Conservation (phyloP, 1,140 invertebrate species). For the Liolophura sinensis region DNA sequence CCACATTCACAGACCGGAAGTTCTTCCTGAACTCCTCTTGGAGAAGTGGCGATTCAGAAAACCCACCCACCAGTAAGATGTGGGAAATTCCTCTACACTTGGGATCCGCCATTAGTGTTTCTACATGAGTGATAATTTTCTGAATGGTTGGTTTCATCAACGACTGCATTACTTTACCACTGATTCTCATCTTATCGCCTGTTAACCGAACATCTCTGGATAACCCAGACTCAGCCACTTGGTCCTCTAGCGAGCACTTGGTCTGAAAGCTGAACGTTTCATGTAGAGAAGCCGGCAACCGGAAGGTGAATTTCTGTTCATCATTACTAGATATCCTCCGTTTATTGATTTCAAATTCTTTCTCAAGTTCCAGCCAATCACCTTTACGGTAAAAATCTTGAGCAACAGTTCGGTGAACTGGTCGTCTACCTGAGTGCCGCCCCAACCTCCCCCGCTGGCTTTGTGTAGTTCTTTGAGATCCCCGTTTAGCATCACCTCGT, state of each 20-base stretch:
- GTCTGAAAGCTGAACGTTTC: constrained; percentile 9
- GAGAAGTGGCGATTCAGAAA: constrained; percentile 10
- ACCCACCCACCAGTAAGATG: constrained; percentile 15
- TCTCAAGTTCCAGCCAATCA: constrained; percentile 12
- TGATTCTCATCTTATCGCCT: constrained; percentile 16
- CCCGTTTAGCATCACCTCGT: constrained; percentile 6
- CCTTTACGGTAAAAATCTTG: not conserved
- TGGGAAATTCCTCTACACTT: constrained; percentile 3
- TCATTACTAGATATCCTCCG: constrained; percentile 7
- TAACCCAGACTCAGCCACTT: constrained; percentile 9
- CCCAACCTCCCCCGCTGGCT: constrained; percentile 13
- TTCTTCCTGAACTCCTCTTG: not conserved
- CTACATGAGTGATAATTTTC: constrained; percentile 12
- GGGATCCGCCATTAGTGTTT: constrained; percentile 2
- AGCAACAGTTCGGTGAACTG: constrained; percentile 8
- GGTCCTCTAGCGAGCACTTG: constrained; percentile 10
- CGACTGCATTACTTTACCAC: constrained; percentile 6
- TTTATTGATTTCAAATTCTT: constrained; percentile 23
- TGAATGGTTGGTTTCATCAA: constrained; percentile 16
- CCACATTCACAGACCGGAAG: constrained; percentile 2
- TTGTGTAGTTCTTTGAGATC: constrained; percentile 14
- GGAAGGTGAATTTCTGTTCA: constrained; percentile 10
- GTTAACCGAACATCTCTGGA: constrained; percentile 7
- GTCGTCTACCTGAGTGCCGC: constrained; percentile 20
- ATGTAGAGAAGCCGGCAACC: constrained; percentile 10